Evolutionary conservation across 2,113 vertebrate species (phyloP), one percentile per base, ranked within the genome.

Genomic region (Apeltes quadracus): DNA sequence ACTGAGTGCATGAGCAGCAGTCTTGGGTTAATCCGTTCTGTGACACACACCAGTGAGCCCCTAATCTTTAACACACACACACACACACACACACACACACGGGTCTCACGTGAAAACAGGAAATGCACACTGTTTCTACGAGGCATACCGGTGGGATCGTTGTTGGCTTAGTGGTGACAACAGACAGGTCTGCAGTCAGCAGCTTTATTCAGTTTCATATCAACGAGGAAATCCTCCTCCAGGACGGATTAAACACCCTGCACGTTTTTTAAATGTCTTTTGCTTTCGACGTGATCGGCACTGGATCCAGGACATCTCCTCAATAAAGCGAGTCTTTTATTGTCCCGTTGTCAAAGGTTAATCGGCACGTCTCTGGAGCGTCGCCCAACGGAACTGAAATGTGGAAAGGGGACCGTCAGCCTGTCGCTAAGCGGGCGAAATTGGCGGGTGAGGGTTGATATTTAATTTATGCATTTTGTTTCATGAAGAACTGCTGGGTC

Each of bases 11-110:
- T 64, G 71, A 73, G 78, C 82, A 78, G 78, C 77, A 81, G 82
- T 46, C 76, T 84, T 75, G 76, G 88, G 85, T 86, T 90, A 91
- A 90, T 90, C 89, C 56, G 75, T 82, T 82, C 75, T 86, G 72
- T 84, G 85, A 88, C 84, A 88, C 87, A 91, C 83, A 82, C 77
- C 90, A 89, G 72, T 81, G 85, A 81, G 66, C 76, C 39, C 72
- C 79, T 85, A 88, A 87, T 82, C 84, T 84, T 73, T 62, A 34
- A 61, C 73, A 68, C 25, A 59, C 61, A 29, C 61, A 76, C 63
- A 87, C 86, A 87, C 84, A 91, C 83, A 82, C 75, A 46, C 77
- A 67, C 73, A 64, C 69, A 36, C 73, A 72, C 67, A 50, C 64
- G 29, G 4, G 57, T 50, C 53, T 80, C 71, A 75, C 57, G 34